These are phyloP conservation scores for Pogonus chalceus DNA, from an alignment of 1,140 invertebrate species.

Conservation along the genomic window DNA sequence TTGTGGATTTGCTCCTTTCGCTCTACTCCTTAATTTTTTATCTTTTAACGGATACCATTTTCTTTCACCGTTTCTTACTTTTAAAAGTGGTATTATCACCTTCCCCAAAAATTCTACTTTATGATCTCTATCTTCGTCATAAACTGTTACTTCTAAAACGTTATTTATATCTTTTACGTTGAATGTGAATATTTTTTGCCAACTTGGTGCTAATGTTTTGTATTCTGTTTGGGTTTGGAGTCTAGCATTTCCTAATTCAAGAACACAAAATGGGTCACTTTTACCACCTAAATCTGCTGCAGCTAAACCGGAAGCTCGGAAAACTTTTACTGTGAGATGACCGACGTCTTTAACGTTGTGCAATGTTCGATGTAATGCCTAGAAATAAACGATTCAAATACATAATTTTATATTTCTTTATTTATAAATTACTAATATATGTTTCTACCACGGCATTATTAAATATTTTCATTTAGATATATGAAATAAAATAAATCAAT, in stretches of 20 bases:
- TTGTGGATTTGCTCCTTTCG: constrained; percentile 84
- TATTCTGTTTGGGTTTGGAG: constrained; percentile 98
- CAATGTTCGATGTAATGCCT: constrained; percentile 57
- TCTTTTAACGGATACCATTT: constrained; percentile 96
- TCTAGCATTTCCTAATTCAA: constrained; percentile 89
- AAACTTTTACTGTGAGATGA: constrained; percentile 82
- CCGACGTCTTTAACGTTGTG: constrained; percentile 76
- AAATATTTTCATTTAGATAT: no score
- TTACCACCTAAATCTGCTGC: constrained; percentile 88
- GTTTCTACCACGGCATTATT: no score
- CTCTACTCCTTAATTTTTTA: constrained; percentile 77
- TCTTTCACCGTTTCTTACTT: constrained; percentile 84
- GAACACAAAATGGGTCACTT: constrained; percentile 94
- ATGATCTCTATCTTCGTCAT: constrained; percentile 96
- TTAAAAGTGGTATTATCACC: constrained; percentile 77
- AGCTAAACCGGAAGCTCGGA: constrained; percentile 76
- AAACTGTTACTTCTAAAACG: constrained; percentile 92
- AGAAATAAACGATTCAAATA: constrained; percentile 20
- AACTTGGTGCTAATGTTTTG: constrained; percentile 90
- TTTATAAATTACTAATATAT: no score
- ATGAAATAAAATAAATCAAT: no score
- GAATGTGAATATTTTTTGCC: constrained; percentile 98
- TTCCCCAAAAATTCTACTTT: constrained; percentile 97
- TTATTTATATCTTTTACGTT: constrained; percentile 97
- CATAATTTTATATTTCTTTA: not conserved